Evolutionary conservation across 1,140 invertebrate species (phyloP), one percentile per base, ranked within the genome.

Genomic region (Phenacoccus solenopsis): DNA sequence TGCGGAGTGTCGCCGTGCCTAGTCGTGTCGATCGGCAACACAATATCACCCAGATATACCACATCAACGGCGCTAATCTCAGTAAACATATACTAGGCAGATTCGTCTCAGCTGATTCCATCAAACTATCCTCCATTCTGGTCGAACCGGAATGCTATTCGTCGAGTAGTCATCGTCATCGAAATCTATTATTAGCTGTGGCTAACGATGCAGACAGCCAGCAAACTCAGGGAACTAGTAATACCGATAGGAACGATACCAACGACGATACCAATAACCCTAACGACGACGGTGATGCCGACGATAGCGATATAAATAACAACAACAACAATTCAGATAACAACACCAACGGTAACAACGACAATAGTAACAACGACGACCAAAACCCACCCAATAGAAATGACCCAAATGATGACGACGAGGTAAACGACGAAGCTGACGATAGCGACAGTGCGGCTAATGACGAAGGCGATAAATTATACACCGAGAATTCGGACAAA

Each of bases 241-340:
- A n/a, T n/a, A 38, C n/a, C 21, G 25, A 25, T 9, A 3, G 3
- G 59, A 10, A 64, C 59, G 25, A 24, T 16, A 68, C 7, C 67
- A 12, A 68, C 30, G 7, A 61, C 9, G 20, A 32, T n/a, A n/a
- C n/a, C 28, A 32, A 30, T 30, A 68, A 32, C 28, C 28, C 20
- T 28, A 68, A 35, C 67, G 30, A 68, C n/a, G 27, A 68, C 67
- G 9, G 20, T 21, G 9, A 68, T 13, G 38, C 27, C 21, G 27
- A 28, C 69, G 38, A 70, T 22, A 70, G 22, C 69, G 28, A 67
- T 67, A 69, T 28, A 28, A 70, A 70, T 20, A 70, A 70, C 24
- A 70, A 61, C 69, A 70, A 38, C 38, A 12, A 57, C 20, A 70
- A 61, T 67, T 16, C 30, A 35, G 32, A 61, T 24, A 30, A 70